Evolutionary conservation across 2,113 vertebrate genomes (phyloP), one percentile per base, ranked within the genome.

Genomic region (Sphaerodactylus townsendi): DNA sequence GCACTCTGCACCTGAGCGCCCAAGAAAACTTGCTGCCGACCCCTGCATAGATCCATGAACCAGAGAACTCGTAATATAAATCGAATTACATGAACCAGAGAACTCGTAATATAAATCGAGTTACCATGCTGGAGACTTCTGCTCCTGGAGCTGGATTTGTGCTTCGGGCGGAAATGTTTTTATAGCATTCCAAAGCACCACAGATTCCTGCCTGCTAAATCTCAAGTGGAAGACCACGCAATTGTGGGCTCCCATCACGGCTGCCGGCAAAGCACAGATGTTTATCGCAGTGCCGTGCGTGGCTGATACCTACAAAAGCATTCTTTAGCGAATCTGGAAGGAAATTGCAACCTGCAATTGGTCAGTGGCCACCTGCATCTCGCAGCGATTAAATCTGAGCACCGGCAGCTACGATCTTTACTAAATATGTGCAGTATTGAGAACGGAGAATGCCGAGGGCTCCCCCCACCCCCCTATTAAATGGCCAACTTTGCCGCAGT

Each of bases 321-420:
- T 69, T 66, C 48, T 41, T n/a, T 39, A 68, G 33, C 28, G 10
- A 30, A 37, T 65, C 35, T 19, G 35, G 73, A 66, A 56, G 28
- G 82, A 77, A 69, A 84, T 8, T 56, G 82, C 74, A 77, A 70
- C 46, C 37, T n/a, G 17, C 46, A 53, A 84, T 69, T 59, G 73
- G 50, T 21, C 48, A 44, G 46, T 11, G 11, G 10, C 50, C 50
- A 46, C 37, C 65, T 62, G 56, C 59, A 33, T 46, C 19, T 44
- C 4, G 23, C 39, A 3, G 28, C 30, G 35, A 59, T 71, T 59
- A 62, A 64, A 48, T 46, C 23, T 35, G 41, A 85, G 30, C 25
- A 5, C 33, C 28, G 8, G 33, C 53, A 14, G 68, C 6, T 8
- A 46, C 19, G 79, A 13, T 7, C 19, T 56, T 72, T 28, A 72